Conservation (phyloP, 2,113 vertebrate species). For the Sturnus vulgaris region DNA sequence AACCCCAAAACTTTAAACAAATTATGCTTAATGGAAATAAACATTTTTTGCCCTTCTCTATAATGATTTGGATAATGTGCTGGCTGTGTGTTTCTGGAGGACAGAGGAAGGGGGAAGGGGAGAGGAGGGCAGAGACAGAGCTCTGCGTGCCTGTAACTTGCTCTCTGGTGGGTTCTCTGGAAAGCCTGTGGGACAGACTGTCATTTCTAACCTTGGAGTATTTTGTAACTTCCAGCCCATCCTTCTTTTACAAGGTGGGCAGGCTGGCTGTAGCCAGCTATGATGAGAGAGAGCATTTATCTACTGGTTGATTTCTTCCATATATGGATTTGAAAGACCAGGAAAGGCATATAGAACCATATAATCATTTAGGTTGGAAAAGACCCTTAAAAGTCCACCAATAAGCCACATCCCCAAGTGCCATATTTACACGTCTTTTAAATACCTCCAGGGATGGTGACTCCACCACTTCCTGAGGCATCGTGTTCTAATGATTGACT, state of each 20-base stretch:
- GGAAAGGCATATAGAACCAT: neutral
- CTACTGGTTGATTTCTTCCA: neutral
- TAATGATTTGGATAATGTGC: neutral
- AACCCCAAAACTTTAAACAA: constrained; percentile 53
- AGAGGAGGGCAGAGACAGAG: neutral
- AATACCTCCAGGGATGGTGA: neutral
- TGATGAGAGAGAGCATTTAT: neutral
- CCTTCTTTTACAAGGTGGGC: neutral
- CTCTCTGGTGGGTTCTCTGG: neutral
- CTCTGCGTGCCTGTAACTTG: neutral
- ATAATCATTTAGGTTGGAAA: neutral
- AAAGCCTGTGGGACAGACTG: neutral
- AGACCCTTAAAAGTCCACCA: neutral
- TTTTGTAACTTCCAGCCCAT: neutral
- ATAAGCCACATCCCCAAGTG: neutral
- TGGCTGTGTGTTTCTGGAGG: neutral
- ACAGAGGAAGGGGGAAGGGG: neutral
- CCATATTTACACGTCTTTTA: neutral
- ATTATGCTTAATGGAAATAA: constrained; percentile 48
- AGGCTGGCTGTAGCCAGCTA: neutral
- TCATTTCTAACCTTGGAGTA: rapidly evolving
- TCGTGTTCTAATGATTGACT: neutral
- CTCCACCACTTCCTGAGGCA: neutral
- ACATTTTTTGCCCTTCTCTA: neutral
- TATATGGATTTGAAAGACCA: neutral